Evolutionary conservation across 2,113 vertebrate genomes (phyloP), one percentile per base, ranked within the genome.

Genomic region (Chaetodon auriga): DNA sequence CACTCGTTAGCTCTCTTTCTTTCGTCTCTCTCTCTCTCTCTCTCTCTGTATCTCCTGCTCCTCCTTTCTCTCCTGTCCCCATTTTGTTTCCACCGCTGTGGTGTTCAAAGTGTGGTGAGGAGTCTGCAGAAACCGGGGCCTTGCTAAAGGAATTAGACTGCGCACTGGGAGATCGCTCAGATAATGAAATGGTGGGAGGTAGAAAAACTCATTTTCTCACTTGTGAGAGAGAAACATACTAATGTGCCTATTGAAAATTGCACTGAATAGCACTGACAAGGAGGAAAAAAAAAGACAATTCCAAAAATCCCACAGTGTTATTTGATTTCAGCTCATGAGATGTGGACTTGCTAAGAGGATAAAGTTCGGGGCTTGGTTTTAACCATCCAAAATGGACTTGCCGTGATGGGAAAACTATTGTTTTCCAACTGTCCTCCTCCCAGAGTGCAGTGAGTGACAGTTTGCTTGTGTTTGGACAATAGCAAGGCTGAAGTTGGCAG

Each of bases 151-250:
- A 95, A 92, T 90, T 91, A 93, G 92, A 85, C 75, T 82, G 88
- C 68, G 80, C 60, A 13, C 90, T 87, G 90, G 91, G 92, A 94
- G 95, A 95, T 94, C 69, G 62, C 83, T 85, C 78, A 66, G 92
- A 92, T 95, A 94, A 94, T 94, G 89, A 93, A 93, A 91, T 91
- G 90, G 93, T 92, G 87, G 92, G 92, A 93, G 92, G 92, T 88
- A 93, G 91, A 91, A 87, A 92, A 91, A 89, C 85, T 92, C 62
- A 94, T 93, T 94, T 93, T 92, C 91, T 89, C 89, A 87, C 85
- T 90, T 69, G 78, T 74, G 87, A 81, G 87, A 72, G 70, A 68
- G 82, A 84, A 78, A 90, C 84, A 89, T 90, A 89, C 88, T 91
- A 90, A 93, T 91, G 86, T 82, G 84, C 78, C 82, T 79, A 81